Base-by-base conservation (phyloP, 1,140 invertebrate genomes). In the Phymorhynchus buccinoides region DNA sequence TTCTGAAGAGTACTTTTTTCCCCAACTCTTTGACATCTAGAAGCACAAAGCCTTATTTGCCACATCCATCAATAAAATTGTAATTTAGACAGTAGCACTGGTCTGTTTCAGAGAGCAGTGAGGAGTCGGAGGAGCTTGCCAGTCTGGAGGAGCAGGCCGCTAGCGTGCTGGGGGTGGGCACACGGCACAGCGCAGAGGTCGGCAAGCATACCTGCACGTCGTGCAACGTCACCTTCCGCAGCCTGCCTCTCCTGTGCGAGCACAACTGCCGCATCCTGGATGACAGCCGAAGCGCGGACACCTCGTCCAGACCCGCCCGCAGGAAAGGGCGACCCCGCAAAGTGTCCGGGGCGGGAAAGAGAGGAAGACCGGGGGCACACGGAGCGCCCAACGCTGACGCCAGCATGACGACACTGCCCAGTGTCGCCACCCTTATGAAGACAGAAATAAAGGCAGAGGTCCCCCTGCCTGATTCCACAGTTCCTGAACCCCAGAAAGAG, bases 261-360 rank as follows among this genome's bases (percentile, higher is more conserved):
- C 87, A 88, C 62, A 35, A 83, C 35, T 88, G 87, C 35, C 77
- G 66, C n/a, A 41, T 27, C 2, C n/a, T 85, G 27, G 75, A 81
- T 30, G 85, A 86, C 16, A 41, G 35, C 9, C 42, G 81, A 27
- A n/a, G 14, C 14, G 32, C 22, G 14, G 75, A 84, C 16, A 56
- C 37, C 2, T 73, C 71, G n/a, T 68, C 44, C n/a, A 71, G 80
- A 14, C 71, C 85, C n/a, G 80, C 81, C 22, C 75, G 85, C 35
- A 56, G 87, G 12, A 86, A 87, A 80, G 83, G 85, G 6, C 82
- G 68, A 30, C 86, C 86, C n/a, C 75, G 84, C 1, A 87, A 87
- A 44, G 37, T 87, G 39, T 30, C 80, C 37, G 77, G 48, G 56
- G 56, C 39, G 16, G 32, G 48, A 9, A 44, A 79, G 42, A 62